These are phyloP conservation scores for Drosophila fungiperda DNA, from an alignment of 2,888 invertebrate species.

Conservation along the genomic window DNA sequence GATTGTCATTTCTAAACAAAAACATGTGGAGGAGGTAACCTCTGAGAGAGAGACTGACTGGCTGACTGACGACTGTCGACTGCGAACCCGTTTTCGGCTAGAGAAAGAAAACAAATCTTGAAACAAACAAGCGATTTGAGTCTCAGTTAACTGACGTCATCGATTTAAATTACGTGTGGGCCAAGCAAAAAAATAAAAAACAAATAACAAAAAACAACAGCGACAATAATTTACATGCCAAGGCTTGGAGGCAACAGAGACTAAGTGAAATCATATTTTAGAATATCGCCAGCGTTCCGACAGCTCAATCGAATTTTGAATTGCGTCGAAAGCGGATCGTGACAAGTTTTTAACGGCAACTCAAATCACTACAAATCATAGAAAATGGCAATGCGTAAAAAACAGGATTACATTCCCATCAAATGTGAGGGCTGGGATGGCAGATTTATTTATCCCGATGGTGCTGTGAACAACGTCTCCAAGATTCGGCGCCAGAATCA, in stretches of 20 bases:
- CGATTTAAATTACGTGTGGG: constrained; percentile 54
- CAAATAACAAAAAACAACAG: constrained; percentile 20
- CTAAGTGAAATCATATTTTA: constrained; percentile 77
- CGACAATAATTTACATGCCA: constrained; percentile 61
- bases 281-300: constrained; percentile 52
- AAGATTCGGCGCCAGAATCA: constrained; percentile 83
- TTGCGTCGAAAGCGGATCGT: constrained; percentile 51
- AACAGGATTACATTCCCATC: constrained; percentile 84
- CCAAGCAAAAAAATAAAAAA: constrained; percentile 24
- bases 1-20: constrained; percentile 35
- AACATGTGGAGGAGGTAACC: constrained; percentile 63
- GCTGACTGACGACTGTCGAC: not conserved
- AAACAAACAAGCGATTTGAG: constrained; percentile 8
- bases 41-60: constrained; percentile 7
- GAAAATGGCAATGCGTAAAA: constrained; percentile 78
- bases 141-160: constrained; percentile 48
- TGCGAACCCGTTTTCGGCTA: constrained; percentile 43
- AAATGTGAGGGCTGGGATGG: constrained; percentile 85
- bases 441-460: constrained; percentile 82
- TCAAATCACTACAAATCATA: not conserved
- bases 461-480: constrained; percentile 81
- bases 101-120: constrained; percentile 23
- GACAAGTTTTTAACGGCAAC: constrained; percentile 10
- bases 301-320: constrained; percentile 63
- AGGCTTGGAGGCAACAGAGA: constrained; percentile 42